A percentile compares a stretch with the other conserved stretches of the same genome.
These are phyloP conservation scores for Florisuga fusca DNA, from an alignment of 2,797 vertebrate species.

Conservation along the genomic window DNA sequence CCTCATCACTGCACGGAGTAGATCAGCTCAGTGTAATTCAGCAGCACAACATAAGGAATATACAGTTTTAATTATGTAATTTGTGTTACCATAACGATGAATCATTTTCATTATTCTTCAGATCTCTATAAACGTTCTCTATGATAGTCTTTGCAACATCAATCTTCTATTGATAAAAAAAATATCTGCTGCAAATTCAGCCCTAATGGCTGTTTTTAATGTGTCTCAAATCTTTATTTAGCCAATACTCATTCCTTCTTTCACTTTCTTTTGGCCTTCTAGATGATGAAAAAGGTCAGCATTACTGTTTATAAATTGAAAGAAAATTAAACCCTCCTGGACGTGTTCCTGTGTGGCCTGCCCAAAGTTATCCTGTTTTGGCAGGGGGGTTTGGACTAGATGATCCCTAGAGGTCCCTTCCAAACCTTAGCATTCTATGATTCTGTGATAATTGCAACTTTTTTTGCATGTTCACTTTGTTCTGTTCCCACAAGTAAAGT, in stretches of 20 bases:
- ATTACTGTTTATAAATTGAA: conserved; percentile 42
- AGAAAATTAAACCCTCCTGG: neutral
- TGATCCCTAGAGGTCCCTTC: too few species aligned
- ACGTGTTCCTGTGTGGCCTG: too few species aligned
- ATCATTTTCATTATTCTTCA: neutral
- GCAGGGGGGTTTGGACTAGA: too few species aligned
- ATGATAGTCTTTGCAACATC: neutral
- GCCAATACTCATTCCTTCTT: conserved; percentile 20
- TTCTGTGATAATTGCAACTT: conserved; percentile 1
- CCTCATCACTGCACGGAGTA: neutral
- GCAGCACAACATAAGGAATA: neutral
- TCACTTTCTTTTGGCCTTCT: conserved; percentile 32
- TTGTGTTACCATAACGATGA: neutral
- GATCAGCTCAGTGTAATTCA: neutral
- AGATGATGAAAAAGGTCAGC: conserved; percentile 55
- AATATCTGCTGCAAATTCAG: conserved; percentile 21
- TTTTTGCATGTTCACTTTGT: neutral
- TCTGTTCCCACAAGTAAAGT: neutral
- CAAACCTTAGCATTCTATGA: too few species aligned
- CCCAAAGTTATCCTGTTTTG: too few species aligned
- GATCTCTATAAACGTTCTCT: neutral
- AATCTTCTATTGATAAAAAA: conserved; percentile 26
- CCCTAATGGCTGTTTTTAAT: conserved; percentile 19
- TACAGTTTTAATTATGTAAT: neutral
- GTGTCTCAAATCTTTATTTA: conserved; percentile 39